phyloP scores from a whole-genome alignment of 53 echinoderm and acorn worm species.

The Echinarachnius parma region DNA sequence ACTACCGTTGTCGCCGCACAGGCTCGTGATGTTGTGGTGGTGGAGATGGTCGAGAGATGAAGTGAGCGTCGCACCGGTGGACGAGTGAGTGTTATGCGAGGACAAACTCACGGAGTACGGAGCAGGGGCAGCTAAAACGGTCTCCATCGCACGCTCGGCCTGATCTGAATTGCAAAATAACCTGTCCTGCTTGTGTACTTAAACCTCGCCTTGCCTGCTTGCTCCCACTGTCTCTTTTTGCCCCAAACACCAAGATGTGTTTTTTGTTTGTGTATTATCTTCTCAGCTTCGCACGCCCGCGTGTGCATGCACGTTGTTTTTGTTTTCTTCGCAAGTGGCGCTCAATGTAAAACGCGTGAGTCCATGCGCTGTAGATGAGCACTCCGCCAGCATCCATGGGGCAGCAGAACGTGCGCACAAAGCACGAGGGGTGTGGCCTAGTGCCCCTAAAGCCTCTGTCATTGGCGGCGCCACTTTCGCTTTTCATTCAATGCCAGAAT shows the following conservation, averaged over 20 bases:
- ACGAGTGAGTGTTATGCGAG: conserved; percentile 13
- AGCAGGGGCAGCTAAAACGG: conserved; percentile 16
- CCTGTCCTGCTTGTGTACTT: conserved; percentile 44
- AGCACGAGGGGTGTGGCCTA: conserved; percentile 31
- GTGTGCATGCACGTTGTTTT: not conserved
- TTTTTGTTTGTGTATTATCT: not conserved
- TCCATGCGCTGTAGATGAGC: no score
- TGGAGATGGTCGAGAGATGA: conserved; percentile 21
- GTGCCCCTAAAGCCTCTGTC: not conserved
- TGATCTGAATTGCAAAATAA: conserved; percentile 49
- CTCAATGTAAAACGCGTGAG: no score
- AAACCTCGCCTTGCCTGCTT: conserved; percentile 41
- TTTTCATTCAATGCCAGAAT: conserved; percentile 18
- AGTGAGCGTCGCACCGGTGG: conserved; percentile 7
- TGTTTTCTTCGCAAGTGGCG: not conserved
- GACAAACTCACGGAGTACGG: conserved; percentile 39
- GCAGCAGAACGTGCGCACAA: conserved; percentile 20
- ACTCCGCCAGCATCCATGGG: no score
- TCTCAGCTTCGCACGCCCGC: not conserved
- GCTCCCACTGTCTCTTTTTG: conserved; percentile 7
- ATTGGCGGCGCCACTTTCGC: conserved; percentile 22
- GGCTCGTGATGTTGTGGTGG: conserved; percentile 38
- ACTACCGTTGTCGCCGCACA: conserved; percentile 38
- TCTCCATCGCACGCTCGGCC: conserved; percentile 25
- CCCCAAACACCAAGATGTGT: not conserved